Base-by-base conservation (phyloP, 1,140 invertebrate genomes). In the Drosophila insularis region DNA sequence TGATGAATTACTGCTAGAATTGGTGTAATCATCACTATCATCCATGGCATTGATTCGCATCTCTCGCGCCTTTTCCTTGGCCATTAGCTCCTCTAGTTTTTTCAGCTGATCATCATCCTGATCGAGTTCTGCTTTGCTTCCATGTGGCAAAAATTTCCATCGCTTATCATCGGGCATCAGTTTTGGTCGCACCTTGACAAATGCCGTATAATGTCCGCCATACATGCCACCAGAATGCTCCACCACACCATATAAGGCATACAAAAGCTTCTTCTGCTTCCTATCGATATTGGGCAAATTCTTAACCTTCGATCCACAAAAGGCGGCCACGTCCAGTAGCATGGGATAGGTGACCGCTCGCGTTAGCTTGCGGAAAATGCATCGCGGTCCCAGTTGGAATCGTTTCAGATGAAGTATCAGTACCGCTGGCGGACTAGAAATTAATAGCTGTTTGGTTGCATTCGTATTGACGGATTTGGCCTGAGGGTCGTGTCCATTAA, bases 151-250 rank as follows among this genome's bases (percentile, higher is more conserved):
- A 90, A 96, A 96, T 60, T 94, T 93, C 95, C 95, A 95, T 2
- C 95, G 92, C 3, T 93, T 93, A 79, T 95, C 95, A 10, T 94
- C 93, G 2, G 92, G 81, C 32, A 93, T 92, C 32, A 96, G 84
- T 6, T 93, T 93, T 6, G 93, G 78, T 39, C 91, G 75, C 75
- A 97, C 96, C 93, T 97, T 97, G 1, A 97, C 96, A 89, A 98
- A 99, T 6, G 98, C 97, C n/a, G 98, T 96, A 90, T 99, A 99
- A 92, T 99, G 98, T 3, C 98, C 98, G 56, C 97, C 96, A 80
- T 96, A 95, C 72, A 99, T 94, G 13, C 95, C 95, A 2, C 98
- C 98, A 66, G 95, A 96, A 90, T 99, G 98, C 89, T 98, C 97
- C 13, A 99, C 98, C 6, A 99, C 95, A 3, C 98, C 98, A 89